Percentiles rank a stretch among this genome's conserved stretches.
phyloP scores from a whole-genome alignment of 1,140 invertebrate genomes.

The Listronotus bonariensis region DNA sequence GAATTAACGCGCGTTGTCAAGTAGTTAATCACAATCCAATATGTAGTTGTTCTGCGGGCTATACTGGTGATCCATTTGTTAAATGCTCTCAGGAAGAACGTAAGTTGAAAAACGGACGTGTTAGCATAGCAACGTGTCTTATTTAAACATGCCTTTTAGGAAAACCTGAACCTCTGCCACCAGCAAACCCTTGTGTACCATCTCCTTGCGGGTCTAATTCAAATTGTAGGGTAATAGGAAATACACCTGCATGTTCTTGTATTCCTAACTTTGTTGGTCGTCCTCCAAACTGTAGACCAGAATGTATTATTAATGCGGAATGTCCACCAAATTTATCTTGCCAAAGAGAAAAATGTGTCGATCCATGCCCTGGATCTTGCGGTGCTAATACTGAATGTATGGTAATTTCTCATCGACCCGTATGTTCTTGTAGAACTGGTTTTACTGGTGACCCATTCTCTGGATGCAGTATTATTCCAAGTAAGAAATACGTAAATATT shows the following conservation, averaged over 20 bases:
- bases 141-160: conserved; percentile 17
- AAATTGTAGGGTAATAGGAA: conserved; percentile 63
- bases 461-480: conserved; percentile 60
- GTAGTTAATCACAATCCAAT: conserved; percentile 70
- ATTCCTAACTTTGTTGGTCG: conserved; percentile 62
- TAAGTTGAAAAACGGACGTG: conserved; percentile 50
- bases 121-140: too few species aligned
- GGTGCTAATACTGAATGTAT: conserved; percentile 65
- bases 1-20: conserved; percentile 71
- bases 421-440: conserved; percentile 63
- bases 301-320: conserved; percentile 69
- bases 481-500: conserved; percentile 40
- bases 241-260: conserved; percentile 67
- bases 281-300: conserved; percentile 67
- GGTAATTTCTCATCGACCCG: conserved; percentile 65
- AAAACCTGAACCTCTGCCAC: conserved; percentile 51
- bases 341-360: conserved; percentile 66
- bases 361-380: conserved; percentile 66
- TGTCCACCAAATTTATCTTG: conserved; percentile 67
- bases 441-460: conserved; percentile 67
- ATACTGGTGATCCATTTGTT: conserved; percentile 75
- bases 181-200: conserved; percentile 63
- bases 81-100: conserved; percentile 64
- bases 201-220: conserved; percentile 71
- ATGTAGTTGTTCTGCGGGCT: conserved; percentile 68